Percentiles rank a stretch among this genome's conserved stretches.
Conservation (phyloP, 2,113 vertebrate species). For the Chlorodrepanis virens region DNA sequence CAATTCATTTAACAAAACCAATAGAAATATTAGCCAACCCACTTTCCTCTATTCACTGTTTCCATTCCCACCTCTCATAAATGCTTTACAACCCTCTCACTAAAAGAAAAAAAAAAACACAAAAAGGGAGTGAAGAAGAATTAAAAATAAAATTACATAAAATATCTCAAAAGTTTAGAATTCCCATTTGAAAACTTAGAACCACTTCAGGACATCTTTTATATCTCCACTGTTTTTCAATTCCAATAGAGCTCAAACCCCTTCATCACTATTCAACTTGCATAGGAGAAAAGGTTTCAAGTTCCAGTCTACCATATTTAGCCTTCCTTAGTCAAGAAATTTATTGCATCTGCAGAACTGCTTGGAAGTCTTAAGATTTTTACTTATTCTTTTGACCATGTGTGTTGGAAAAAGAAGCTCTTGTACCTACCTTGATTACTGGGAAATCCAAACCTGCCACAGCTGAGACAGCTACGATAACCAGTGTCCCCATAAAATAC, state of each 20-base stretch:
- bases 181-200: not conserved
- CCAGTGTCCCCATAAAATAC: not conserved
- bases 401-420: not conserved
- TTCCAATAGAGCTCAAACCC: not conserved
- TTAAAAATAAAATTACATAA: not conserved
- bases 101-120: not conserved
- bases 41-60: not conserved
- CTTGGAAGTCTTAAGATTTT: not conserved
- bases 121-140: not conserved
- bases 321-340: not conserved
- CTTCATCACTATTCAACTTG: not conserved
- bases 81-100: not conserved
- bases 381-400: not conserved
- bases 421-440: not conserved
- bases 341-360: not conserved
- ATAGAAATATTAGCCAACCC: not conserved
- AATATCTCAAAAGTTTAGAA: not conserved
- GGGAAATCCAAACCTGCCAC: not conserved
- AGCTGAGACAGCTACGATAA: accelerated
- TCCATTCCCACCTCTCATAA: not conserved
- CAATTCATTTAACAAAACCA: not conserved
- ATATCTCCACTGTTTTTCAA: not conserved
- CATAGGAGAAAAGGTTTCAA: not conserved
- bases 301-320: not conserved
- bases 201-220: not conserved